Evolutionary conservation across 1,140 invertebrate genomes (phyloP).

Genomic region (Caenorhabditis tropicalis): DNA sequence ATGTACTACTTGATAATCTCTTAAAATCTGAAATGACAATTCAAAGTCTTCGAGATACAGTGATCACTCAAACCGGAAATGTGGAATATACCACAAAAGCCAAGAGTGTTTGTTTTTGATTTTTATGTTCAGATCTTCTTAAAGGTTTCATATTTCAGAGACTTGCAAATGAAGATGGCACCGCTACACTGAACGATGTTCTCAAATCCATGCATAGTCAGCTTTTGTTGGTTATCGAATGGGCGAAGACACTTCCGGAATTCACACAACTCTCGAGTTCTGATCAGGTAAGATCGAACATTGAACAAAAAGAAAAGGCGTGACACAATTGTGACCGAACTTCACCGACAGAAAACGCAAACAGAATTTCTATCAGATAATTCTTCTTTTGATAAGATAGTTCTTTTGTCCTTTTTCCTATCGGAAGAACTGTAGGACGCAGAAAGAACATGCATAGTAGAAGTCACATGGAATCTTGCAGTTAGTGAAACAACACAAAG

Average conservation of each 20-base stretch:
- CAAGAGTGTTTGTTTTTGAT: conserved; percentile 55
- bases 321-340: background rate
- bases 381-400: background rate
- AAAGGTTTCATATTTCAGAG: conserved; percentile 33
- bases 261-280: conserved; percentile 67
- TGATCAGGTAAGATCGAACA: conserved; percentile 62
- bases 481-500: no score
- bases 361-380: background rate
- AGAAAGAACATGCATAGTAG: no score
- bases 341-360: background rate
- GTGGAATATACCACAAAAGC: conserved; percentile 65
- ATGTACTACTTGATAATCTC: conserved; percentile 60
- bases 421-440: background rate
- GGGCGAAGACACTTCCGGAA: conserved; percentile 68
- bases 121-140: conserved; percentile 46
- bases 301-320: background rate
- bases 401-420: background rate
- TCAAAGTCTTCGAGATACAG: conserved; percentile 66
- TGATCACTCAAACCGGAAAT: conserved; percentile 68
- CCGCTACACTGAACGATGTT: conserved; percentile 68
- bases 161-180: background rate
- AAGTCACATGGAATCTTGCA: no score
- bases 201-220: conserved; percentile 70
- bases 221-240: conserved; percentile 71
- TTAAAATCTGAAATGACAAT: conserved; percentile 68